These are phyloP conservation scores for Megatriorchis doriae DNA, from an alignment of 2,113 vertebrate species.

Conservation along the genomic window DNA sequence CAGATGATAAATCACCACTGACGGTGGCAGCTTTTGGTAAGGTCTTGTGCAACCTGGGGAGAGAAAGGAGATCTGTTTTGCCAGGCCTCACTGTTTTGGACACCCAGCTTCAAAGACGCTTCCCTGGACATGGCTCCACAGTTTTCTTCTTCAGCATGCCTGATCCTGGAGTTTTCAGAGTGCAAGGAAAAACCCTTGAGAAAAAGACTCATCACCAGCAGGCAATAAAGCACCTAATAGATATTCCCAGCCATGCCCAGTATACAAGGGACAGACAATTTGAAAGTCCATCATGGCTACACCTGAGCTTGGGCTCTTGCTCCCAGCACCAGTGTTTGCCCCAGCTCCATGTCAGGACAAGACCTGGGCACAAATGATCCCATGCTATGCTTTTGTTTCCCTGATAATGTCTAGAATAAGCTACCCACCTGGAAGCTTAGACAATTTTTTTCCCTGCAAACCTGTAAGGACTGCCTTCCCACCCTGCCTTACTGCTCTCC, in stretches of 20 bases:
- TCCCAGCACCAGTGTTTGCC: not conserved
- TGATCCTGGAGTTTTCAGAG: not conserved
- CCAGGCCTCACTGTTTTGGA: not conserved
- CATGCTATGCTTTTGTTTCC: not conserved
- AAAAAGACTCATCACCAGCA: not conserved
- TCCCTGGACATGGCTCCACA: not conserved
- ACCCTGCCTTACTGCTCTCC: not conserved
- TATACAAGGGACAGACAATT: not conserved
- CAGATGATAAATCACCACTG: conserved; percentile 12
- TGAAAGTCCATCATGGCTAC: not conserved
- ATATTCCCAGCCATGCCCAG: not conserved
- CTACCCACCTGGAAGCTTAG: not conserved
- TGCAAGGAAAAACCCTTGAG: not conserved
- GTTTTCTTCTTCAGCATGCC: not conserved
- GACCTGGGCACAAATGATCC: not conserved
- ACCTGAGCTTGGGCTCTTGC: not conserved
- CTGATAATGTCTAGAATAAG: not conserved
- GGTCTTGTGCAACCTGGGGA: not conserved
- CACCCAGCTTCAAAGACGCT: not conserved
- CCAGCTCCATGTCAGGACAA: not conserved
- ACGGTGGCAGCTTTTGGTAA: conserved; percentile 57
- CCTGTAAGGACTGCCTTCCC: not conserved
- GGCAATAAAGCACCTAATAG: not conserved
- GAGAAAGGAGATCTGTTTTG: not conserved
- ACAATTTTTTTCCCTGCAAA: not conserved